Evolutionary conservation across 2,888 invertebrate species (phyloP).

Genomic region (Eupithecia inturbata): DNA sequence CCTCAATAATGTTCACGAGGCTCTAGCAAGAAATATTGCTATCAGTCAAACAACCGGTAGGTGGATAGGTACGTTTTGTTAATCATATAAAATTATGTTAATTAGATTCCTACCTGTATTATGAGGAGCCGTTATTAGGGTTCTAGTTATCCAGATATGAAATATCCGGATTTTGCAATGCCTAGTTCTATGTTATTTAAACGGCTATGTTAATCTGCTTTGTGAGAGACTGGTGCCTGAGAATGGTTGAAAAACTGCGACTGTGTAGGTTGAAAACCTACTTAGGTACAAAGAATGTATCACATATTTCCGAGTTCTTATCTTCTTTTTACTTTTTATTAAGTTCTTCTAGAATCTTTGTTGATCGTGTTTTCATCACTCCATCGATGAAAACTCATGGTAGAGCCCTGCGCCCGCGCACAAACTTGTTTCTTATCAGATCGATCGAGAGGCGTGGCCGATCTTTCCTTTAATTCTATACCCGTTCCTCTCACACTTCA

Average conservation of each 20-base stretch:
- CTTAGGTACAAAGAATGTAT: background rate
- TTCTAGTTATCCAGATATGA: too few species aligned
- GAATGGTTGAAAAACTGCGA: background rate
- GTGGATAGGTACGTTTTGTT: too few species aligned
- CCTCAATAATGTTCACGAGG: too few species aligned
- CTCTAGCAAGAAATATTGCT: too few species aligned
- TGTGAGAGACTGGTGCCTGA: background rate
- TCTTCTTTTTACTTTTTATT: too few species aligned
- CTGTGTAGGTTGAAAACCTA: too few species aligned
- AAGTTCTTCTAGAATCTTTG: background rate
- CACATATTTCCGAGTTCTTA: background rate
- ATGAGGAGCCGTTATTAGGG: too few species aligned
- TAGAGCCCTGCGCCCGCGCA: constrained; percentile 34
- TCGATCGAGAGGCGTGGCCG: constrained; percentile 76
- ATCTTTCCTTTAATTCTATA: constrained; percentile 54
- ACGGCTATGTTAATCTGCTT: background rate
- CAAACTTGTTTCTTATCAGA: constrained; percentile 76
- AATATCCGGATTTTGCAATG: too few species aligned
- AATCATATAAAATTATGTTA: too few species aligned
- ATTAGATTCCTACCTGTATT: too few species aligned
- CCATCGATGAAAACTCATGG: constrained; percentile 16
- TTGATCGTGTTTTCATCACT: background rate
- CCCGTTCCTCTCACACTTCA: constrained; percentile 54
- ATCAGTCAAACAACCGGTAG: too few species aligned
- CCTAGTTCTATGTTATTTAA: too few species aligned